These are phyloP conservation scores for Hemicrepidius hirtus DNA, from an alignment of 2,888 invertebrate genomes.

Conservation along the genomic window DNA sequence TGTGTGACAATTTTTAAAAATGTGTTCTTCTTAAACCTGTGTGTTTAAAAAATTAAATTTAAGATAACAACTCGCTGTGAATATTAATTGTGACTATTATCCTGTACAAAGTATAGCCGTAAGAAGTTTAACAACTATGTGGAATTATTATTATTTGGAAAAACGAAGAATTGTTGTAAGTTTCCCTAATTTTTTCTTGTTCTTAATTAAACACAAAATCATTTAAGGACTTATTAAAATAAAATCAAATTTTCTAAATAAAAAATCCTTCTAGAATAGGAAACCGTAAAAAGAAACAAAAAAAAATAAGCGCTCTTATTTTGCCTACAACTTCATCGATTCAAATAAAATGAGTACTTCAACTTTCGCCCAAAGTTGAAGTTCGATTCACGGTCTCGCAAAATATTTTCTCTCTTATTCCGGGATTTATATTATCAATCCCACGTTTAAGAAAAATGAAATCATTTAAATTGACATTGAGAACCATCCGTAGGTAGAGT, in stretches of 20 bases:
- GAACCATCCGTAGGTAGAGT: conserved; percentile 33
- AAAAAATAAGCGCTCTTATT: not conserved
- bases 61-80: conserved; percentile 7
- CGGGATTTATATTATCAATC: not conserved
- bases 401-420: not conserved
- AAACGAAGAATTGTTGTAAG: conserved; percentile 40
- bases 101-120: conserved; percentile 30
- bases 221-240: too few relatives aligned
- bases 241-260: too few relatives aligned
- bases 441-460: conserved; percentile 17
- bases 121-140: conserved; percentile 33
- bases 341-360: conserved; percentile 23
- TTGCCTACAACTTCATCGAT: conserved; percentile 13
- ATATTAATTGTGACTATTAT: conserved; percentile 37
- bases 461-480: conserved; percentile 37
- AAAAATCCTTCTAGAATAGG: not conserved
- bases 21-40: conserved; percentile 10
- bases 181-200: conserved; percentile 10
- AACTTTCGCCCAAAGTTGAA: conserved; percentile 21
- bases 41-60: conserved; percentile 19
- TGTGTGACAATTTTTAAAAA: conserved; percentile 5
- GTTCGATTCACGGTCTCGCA: not conserved
- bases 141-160: conserved; percentile 38
- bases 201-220: too few relatives aligned
- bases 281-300: not conserved